A percentile compares a stretch with the other conserved stretches of the same genome.
Evolutionary conservation across 2,797 vertebrate species (phyloP).

Genomic region (Ataeniobius toweri): DNA sequence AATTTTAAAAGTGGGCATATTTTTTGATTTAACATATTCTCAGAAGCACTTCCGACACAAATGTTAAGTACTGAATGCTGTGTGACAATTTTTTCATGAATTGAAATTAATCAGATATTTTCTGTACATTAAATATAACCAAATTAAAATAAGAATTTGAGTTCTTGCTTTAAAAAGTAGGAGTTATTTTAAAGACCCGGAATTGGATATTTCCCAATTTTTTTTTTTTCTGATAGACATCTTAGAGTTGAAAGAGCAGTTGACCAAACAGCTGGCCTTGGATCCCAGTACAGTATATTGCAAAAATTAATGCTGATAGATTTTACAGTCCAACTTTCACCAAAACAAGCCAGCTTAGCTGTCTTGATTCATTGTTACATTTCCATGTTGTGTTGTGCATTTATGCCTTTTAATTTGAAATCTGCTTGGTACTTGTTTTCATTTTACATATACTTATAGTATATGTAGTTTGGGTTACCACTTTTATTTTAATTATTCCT

Average conservation of each 20-base stretch:
- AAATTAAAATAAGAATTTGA: slow-evolving; percentile 1
- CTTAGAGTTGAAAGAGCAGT: background rate
- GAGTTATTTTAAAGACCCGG: slow-evolving; percentile 15
- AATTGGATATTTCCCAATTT: background rate
- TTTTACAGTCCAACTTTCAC: background rate
- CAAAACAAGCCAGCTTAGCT: slow-evolving; percentile 2
- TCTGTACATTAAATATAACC: slow-evolving; percentile 4
- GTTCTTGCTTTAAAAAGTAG: background rate
- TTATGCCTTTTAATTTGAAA: slow-evolving; percentile 75
- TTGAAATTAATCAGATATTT: slow-evolving; percentile 30
- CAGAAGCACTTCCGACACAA: slow-evolving; percentile 48
- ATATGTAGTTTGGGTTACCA: slow-evolving; percentile 39
- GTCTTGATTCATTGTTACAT: slow-evolving; percentile 81
- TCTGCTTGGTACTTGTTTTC: slow-evolving; percentile 70
- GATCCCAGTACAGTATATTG: background rate
- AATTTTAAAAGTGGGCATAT: slow-evolving; percentile 64
- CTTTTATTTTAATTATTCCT: slow-evolving; percentile 65
- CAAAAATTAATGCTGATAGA: background rate
- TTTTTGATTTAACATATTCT: slow-evolving; percentile 59
- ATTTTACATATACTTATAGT: background rate
- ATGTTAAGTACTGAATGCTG: background rate
- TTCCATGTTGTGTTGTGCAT: slow-evolving; percentile 61
- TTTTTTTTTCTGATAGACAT: background rate
- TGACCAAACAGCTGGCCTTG: background rate
- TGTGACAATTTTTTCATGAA: background rate